Base-by-base conservation (phyloP, 2,888 invertebrate species). In the Volucella inanis region DNA sequence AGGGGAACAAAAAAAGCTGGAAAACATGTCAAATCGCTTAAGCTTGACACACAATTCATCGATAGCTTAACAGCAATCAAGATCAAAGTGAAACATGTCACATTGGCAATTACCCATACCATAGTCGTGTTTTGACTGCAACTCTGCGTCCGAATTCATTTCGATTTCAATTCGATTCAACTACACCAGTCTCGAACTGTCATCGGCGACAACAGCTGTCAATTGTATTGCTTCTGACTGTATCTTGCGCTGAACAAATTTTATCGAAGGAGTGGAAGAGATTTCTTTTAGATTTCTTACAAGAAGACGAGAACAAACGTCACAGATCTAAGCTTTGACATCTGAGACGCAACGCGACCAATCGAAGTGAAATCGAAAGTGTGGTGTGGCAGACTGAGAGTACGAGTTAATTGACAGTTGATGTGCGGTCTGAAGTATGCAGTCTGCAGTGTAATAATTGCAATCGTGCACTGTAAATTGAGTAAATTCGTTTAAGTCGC, bases 31-130 rank as follows among this genome's bases (percentile, higher is more conserved):
- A 68, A 62, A 83, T 68, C 68, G 67, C 64, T 83, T 83, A 78
- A 72, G 55, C 72, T 72, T 83, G 83, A 83, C 83, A 74, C 50
- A 62, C 50, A 72, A 62, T 78, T 45, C 68, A 68, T 72, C 77
- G 55, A 67, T 77, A 59, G 57, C 77, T 71, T 72, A 72, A 67
- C 45, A 18, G 39, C 67, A 74, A 78, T 78, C 78, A 78, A 77
- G 76, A 77, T 65, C 82, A 78, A 55, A 74, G 64, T 64, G 77
- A 78, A 72, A 78, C 68, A 74, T 78, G 78, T 78, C 83, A 83
- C 62, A 45, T 49, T 78, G 64, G 62, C 78, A 78, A 83, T 83
- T 83, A 64, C 64, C 65, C 38, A 38, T 15, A 1, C n/a, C 14
- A n/a, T 41, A n/a, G 38, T 50, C 39, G 38, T 55, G 31, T 22